A percentile compares a stretch with the other conserved stretches of the same genome.
These are phyloP conservation scores for Oligia fasciuncula DNA, from an alignment of 2,888 invertebrate species.

Conservation along the genomic window DNA sequence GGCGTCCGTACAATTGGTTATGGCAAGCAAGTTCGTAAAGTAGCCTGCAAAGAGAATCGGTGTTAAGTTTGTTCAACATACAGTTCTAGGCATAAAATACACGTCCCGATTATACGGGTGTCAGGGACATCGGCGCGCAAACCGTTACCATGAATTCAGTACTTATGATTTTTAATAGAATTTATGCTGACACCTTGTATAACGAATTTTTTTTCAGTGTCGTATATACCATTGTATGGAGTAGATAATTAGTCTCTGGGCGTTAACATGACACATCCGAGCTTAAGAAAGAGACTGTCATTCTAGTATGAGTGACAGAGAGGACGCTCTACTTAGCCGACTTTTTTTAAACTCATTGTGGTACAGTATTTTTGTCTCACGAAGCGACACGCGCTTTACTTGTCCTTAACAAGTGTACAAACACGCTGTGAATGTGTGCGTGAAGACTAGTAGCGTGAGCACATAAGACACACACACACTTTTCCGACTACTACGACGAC, in stretches of 20 bases:
- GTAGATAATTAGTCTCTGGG: background rate
- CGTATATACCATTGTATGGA: slow-evolving; percentile 3
- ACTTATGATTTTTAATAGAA: background rate
- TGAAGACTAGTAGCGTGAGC: background rate
- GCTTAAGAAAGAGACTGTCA: background rate
- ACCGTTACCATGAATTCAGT: background rate
- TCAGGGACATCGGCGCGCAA: background rate
- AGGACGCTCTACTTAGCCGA: background rate
- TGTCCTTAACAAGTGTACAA: background rate
- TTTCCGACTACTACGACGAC: background rate
- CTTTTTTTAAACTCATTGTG: background rate
- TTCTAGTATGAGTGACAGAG: background rate
- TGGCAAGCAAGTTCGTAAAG: background rate
- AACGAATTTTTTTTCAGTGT: background rate
- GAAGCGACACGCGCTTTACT: background rate
- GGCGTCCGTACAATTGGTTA: slow-evolving; percentile 4
- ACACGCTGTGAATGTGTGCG: background rate
- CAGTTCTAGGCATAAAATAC: background rate
- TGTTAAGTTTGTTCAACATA: background rate
- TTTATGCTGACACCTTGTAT: background rate
- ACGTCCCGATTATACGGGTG: background rate
- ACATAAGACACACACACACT: background rate
- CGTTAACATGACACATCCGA: slow-evolving; percentile 9
- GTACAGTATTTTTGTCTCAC: background rate
- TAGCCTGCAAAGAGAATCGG: background rate